Evolutionary conservation across 2,797 vertebrate genomes (phyloP), one percentile per base, ranked within the genome.

Genomic region (Pipistrellus pygmaeus): DNA sequence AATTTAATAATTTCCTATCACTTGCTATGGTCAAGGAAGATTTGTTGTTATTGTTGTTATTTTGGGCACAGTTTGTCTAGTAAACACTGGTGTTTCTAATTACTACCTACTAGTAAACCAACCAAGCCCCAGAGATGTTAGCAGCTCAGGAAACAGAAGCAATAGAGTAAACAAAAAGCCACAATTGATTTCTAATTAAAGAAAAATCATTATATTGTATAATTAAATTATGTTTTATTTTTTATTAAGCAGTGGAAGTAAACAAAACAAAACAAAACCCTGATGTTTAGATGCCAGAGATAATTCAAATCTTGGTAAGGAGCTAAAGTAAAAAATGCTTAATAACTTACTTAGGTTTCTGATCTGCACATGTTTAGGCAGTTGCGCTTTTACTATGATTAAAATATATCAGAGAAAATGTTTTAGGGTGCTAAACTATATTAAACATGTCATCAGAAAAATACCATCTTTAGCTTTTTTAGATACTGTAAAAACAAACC

Each of bases 1-100:
- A 87, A 80, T 87, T 95, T 95, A 94, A 88, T 44, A n/a, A 32
- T 94, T 95, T 91, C 38, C n/a, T 96, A 57, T 89, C 9, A 46
- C 9, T 53, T 38, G 8, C 0, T 66, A 21, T 41, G 35, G 51
- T 18, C 18, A 71, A 27, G 23, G 0, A 90, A 71, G 35, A 18
- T n/a, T 82, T 44, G 4, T 88, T 73, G 18, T 62, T 51, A 8
- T 82, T 44, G 4, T 88, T 73, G 18, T 62, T 51, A 8, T 32
- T 17, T 27, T 35, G 9, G 17, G 1, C 8, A 41, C 1, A 60
- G 3, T 27, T 81, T 83, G 66, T 93, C 8, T 81, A 68, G 27
- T 72, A 87, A 78, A 17, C 12, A 1, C 25, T 85, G 10, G 4
- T 76, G 18, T 77, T 84, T 27, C 30, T 80, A 90, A n/a, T 85